These are phyloP conservation scores for Scophthalmus maximus DNA, from an alignment of 2,113 vertebrate species.

Conservation along the genomic window DNA sequence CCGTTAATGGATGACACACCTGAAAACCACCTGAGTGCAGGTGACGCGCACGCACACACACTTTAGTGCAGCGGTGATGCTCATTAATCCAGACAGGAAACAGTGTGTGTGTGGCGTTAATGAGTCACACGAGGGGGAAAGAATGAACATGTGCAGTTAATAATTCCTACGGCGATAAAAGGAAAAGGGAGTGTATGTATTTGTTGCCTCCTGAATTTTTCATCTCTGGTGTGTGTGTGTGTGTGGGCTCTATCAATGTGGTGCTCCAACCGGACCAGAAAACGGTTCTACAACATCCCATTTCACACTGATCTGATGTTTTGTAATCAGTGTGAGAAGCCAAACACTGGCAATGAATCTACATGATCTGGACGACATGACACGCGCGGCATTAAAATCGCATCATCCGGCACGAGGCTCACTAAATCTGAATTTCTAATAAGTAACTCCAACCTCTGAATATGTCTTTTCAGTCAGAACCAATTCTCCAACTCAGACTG, in stretches of 20 bases:
- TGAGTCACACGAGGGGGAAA: conserved; percentile 33
- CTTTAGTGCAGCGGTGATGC: too few relatives aligned
- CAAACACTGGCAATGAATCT: background rate
- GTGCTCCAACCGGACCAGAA: background rate
- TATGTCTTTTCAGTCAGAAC: too few relatives aligned
- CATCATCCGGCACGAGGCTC: background rate
- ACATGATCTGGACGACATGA: background rate
- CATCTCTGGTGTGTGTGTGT: background rate
- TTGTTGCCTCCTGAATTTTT: conserved; percentile 23
- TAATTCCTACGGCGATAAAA: conserved; percentile 36
- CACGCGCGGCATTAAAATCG: background rate
- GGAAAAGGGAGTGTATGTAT: background rate
- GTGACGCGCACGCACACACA: too few relatives aligned
- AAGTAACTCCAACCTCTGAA: too few relatives aligned
- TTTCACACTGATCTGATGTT: background rate
- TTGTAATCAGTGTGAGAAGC: too few relatives aligned
- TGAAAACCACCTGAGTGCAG: background rate
- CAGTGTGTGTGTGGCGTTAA: background rate
- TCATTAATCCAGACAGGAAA: too few relatives aligned
- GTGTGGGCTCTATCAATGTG: too few relatives aligned
- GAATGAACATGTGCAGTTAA: conserved; percentile 28
- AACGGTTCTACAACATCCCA: too few relatives aligned
- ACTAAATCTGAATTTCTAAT: background rate
- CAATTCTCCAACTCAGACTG: too few relatives aligned
- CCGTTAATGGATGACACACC: conserved; percentile 28